Evolutionary conservation across 2,797 vertebrate species (phyloP).

Genomic region (Prionace glauca): DNA sequence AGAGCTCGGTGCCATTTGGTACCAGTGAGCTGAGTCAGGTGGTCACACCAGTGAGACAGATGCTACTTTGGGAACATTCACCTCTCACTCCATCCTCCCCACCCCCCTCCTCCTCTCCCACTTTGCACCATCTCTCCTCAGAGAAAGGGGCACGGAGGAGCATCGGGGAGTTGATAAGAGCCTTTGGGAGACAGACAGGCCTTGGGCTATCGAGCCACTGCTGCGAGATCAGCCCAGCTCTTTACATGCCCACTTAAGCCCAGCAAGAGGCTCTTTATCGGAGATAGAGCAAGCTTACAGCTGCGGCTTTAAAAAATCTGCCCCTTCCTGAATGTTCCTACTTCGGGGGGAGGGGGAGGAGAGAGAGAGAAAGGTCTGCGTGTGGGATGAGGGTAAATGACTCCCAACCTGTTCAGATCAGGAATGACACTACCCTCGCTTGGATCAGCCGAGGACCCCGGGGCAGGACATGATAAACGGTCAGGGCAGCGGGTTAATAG

Average conservation of each 20-base stretch:
- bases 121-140: conserved; percentile 41
- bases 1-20: conserved; percentile 2
- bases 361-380: conserved; percentile 8
- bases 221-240: conserved; percentile 63
- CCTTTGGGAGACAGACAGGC: conserved; percentile 44
- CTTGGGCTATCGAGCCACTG: conserved; percentile 54
- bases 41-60: conserved; percentile 7
- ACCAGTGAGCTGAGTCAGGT: not conserved
- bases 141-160: too few species aligned
- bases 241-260: conserved; percentile 78
- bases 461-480: conserved; percentile 41
- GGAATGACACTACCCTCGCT: not conserved
- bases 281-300: conserved; percentile 54
- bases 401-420: conserved; percentile 30
- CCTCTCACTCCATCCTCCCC: conserved; percentile 40
- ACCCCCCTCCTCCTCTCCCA: conserved; percentile 44
- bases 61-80: not conserved
- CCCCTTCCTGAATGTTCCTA: conserved; percentile 15
- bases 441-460: not conserved
- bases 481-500: conserved; percentile 56
- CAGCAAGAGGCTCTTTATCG: conserved; percentile 73
- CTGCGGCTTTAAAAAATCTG: conserved; percentile 58
- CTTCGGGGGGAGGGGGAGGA: not conserved
- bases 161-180: conserved; percentile 45
- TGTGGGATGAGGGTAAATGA: conserved; percentile 24